A percentile compares a stretch with the other conserved stretches of the same genome.
phyloP scores from a whole-genome alignment of 2,888 invertebrate species.

The Nymphalis c-album region DNA sequence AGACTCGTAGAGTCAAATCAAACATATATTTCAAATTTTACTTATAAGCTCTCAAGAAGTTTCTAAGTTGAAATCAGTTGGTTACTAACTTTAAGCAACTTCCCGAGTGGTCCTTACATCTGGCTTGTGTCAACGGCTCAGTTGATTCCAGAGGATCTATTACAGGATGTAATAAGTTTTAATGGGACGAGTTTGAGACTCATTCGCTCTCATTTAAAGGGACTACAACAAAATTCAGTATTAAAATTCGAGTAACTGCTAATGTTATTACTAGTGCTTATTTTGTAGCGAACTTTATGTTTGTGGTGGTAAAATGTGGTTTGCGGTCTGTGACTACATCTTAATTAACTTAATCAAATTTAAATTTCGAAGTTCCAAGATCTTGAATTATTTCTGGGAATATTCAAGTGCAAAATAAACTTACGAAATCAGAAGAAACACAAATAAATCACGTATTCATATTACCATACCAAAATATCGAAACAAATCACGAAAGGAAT shows the following conservation, averaged over 20 bases:
- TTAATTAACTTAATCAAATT: neutral
- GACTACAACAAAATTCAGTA: slow-evolving; percentile 26
- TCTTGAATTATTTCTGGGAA: neutral
- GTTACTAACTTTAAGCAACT: slow-evolving; percentile 26
- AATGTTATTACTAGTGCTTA: slow-evolving; percentile 1
- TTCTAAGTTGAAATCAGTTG: slow-evolving; percentile 29
- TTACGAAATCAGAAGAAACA: slow-evolving; percentile 14
- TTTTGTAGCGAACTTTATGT: neutral
- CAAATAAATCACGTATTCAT: slow-evolving; percentile 15
- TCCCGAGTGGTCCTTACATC: slow-evolving; percentile 30
- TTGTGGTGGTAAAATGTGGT: neutral
- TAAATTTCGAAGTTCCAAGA: too few relatives aligned
- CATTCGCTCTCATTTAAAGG: slow-evolving; percentile 29
- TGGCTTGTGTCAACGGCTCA: slow-evolving; percentile 35
- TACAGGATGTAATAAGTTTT: slow-evolving; percentile 37
- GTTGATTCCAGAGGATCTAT: slow-evolving; percentile 33
- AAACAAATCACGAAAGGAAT: slow-evolving; percentile 30
- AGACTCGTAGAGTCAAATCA: neutral
- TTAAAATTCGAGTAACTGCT: slow-evolving; percentile 8
- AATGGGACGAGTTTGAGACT: slow-evolving; percentile 34
- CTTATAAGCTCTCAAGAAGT: slow-evolving; percentile 20
- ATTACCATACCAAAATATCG: slow-evolving; percentile 28
- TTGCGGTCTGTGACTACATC: neutral
- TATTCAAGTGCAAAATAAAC: neutral
- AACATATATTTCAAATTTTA: slow-evolving; percentile 16